Evolutionary conservation across 1,140 invertebrate species (phyloP).

Genomic region (Drosophila virilis): DNA sequence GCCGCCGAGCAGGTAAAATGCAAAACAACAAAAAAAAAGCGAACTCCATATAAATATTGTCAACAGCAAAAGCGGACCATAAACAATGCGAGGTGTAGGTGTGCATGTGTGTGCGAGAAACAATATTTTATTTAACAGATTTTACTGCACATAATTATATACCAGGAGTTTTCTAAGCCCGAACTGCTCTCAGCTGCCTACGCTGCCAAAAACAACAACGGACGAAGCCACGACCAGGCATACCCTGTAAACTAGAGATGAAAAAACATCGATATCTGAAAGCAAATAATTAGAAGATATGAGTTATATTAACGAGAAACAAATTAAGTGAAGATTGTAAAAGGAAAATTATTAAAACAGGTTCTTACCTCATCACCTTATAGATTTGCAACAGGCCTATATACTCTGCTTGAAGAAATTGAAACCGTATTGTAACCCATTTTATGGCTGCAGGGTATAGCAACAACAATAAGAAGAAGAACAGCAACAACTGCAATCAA

Average conservation of each 20-base stretch:
- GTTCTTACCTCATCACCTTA: no score
- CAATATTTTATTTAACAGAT: slow-evolving; percentile 60
- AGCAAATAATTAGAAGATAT: no score
- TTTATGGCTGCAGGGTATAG: background rate
- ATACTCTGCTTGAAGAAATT: no score
- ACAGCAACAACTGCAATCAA: slow-evolving; percentile 61
- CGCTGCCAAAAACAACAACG: background rate
- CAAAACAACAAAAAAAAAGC: slow-evolving; percentile 11
- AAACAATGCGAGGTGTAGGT: slow-evolving; percentile 47
- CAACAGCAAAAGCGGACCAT: slow-evolving; percentile 47
- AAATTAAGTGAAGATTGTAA: no score
- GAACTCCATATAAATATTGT: slow-evolving; percentile 42
- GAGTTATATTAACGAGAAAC: no score
- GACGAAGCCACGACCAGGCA: background rate
- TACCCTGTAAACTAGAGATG: background rate
- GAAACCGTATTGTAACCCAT: background rate
- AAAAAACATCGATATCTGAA: no score
- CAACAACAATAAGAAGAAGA: slow-evolving; percentile 25
- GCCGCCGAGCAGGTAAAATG: slow-evolving; percentile 25
- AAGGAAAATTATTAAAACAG: no score
- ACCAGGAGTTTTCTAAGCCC: slow-evolving; percentile 31
- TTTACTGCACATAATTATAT: slow-evolving; percentile 64
- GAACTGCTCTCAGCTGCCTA: background rate
- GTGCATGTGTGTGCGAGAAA: background rate
- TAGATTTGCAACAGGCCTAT: no score